These are phyloP conservation scores for Sebastes aleutianus DNA, from an alignment of 2,797 vertebrate species.

Conservation along the genomic window DNA sequence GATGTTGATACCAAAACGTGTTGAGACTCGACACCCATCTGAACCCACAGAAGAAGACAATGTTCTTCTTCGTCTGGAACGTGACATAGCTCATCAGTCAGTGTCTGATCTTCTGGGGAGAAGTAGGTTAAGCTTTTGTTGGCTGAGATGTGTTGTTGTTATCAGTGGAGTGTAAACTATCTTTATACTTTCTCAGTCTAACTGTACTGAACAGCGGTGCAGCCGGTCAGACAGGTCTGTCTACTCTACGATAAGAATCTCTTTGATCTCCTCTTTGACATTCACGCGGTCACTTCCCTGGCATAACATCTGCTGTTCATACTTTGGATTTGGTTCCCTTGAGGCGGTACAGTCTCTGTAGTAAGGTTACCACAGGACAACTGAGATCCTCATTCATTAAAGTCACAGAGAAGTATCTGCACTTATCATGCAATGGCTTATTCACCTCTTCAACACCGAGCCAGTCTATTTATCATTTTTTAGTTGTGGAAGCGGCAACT, in stretches of 20 bases:
- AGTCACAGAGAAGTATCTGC: not conserved
- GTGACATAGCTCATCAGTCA: not conserved
- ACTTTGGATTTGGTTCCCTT: not conserved
- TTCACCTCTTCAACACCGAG: not conserved
- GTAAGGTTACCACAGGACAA: not conserved
- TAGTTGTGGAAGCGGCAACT: not conserved
- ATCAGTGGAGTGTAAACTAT: not conserved
- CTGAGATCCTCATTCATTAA: not conserved
- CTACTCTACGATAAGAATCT: too few relatives aligned
- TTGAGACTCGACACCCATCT: not conserved
- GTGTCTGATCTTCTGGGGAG: not conserved
- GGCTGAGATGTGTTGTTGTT: rapidly evolving
- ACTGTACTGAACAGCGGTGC: not conserved
- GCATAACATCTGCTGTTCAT: not conserved
- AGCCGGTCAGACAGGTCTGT: not conserved
- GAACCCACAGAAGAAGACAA: not conserved
- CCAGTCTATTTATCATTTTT: not conserved
- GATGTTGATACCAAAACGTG: not conserved
- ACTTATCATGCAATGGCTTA: not conserved
- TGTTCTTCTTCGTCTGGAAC: not conserved
- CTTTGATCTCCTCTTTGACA: not conserved
- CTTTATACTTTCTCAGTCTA: not conserved
- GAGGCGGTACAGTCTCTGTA: not conserved
- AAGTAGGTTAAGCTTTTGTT: too few relatives aligned
- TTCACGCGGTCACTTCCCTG: too few relatives aligned